Evolutionary conservation across 1,140 invertebrate genomes (phyloP), one percentile per base, ranked within the genome.

Genomic region (Plectrocnemia conspersa): DNA sequence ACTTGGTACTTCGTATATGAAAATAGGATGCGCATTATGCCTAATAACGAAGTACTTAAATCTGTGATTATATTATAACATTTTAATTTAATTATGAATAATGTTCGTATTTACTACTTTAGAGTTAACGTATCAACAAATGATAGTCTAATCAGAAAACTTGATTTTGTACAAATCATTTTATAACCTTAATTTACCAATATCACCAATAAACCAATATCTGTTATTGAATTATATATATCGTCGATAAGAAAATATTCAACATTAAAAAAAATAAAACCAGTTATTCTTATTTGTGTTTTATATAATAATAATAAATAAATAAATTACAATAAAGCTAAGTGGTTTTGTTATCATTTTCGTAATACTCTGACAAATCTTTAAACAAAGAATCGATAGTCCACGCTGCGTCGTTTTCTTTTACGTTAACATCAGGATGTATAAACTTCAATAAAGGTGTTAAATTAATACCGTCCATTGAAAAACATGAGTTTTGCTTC

Each of bases 341-440:
- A 29, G 22, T 24, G 16, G n/a, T 33, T 3, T 21, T 36, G 23
- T 52, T 50, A 27, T 60, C 58, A 29, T 56, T 56, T 10, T 53
- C 27, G 27, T 56, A 56, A 53, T 56, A 56, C 27, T 60, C 54
- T 2, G 42, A 25, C 35, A 60, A 53, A 36, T 60, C 58, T 44
- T 52, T 46, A 25, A 60, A 60, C n/a, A 60, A 36, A 1, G 58
- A 53, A 22, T 60, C 58, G 3, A 60, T 49, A 2, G 58, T 60
- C 58, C 58, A 60, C 11, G 21, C 42, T 19, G 27, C 23, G 29
- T 60, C 58, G 18, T 16, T 33, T 56, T 60, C 58, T 27, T 60
- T 60, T n/a, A 48, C 18, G 19, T 60, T 48, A 1, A 56, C 58
- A 36, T 60, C 58, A 13, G 58, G 49, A 25, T 60, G 58, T 2